A percentile compares a stretch with the other conserved stretches of the same genome.
phyloP scores from a whole-genome alignment of 2,888 invertebrate genomes.

The Chloroclysta siterata region DNA sequence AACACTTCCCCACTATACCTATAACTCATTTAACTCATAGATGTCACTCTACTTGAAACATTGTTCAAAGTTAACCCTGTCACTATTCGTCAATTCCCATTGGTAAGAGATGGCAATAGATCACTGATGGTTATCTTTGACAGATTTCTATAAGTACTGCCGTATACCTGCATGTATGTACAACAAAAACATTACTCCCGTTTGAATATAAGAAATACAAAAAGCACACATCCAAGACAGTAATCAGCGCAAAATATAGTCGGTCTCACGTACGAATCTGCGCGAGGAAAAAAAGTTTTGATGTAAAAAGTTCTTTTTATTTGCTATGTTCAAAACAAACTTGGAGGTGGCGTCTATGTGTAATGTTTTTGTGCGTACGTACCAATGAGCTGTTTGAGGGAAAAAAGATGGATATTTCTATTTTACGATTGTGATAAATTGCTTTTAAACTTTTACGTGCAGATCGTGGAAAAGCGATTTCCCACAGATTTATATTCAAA shows the following conservation, averaged over 20 bases:
- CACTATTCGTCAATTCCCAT: too few relatives aligned
- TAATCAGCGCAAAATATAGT: conserved; percentile 78
- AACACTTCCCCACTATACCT: too few relatives aligned
- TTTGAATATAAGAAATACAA: conserved; percentile 3
- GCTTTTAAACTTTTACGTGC: conserved; percentile 2
- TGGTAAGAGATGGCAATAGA: too few relatives aligned
- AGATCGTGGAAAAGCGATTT: not conserved
- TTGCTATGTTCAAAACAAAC: conserved; percentile 67
- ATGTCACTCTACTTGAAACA: too few relatives aligned
- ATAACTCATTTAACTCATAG: too few relatives aligned
- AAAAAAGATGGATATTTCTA: conserved; percentile 12
- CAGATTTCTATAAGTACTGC: too few relatives aligned
- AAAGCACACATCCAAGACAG: conserved; percentile 54
- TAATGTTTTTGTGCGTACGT: conserved; percentile 31
- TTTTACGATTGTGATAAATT: conserved; percentile 17
- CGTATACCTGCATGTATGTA: too few relatives aligned
- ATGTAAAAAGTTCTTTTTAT: conserved; percentile 85
- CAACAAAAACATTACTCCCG: not conserved
- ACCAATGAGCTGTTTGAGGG: conserved; percentile 32
- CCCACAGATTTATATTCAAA: not conserved
- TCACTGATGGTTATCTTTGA: not conserved
- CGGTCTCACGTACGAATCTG: conserved; percentile 79
- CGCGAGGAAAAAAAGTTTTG: conserved; percentile 80
- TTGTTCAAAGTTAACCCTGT: too few relatives aligned
- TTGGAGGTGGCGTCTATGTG: conserved; percentile 42